A percentile compares a stretch with the other conserved stretches of the same genome.
These are phyloP conservation scores for Leucoma salicis DNA, from an alignment of 2,888 invertebrate species.

Conservation along the genomic window DNA sequence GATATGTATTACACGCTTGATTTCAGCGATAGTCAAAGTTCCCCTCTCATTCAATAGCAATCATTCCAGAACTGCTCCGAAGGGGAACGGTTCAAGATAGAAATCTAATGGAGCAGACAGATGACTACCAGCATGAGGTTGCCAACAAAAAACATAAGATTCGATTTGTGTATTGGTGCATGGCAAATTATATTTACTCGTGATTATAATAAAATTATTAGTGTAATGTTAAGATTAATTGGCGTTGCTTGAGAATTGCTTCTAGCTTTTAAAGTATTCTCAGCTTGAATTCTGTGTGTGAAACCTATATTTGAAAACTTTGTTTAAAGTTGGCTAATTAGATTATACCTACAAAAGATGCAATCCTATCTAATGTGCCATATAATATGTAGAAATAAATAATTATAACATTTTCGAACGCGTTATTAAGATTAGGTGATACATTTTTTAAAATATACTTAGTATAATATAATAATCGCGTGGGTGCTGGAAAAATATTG, in stretches of 20 bases:
- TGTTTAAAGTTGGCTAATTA: not conserved
- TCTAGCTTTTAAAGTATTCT: not conserved
- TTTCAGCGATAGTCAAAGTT: constrained; percentile 89
- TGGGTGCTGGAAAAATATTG: constrained; percentile 38
- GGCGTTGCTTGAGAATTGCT: not conserved
- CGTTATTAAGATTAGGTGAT: constrained; percentile 23
- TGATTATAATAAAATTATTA: not conserved
- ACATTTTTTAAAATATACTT: too few relatives aligned
- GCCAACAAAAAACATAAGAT: not conserved
- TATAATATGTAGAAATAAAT: constrained; percentile 29
- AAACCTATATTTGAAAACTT: not conserved
- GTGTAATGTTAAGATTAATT: not conserved
- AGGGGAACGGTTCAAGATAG: constrained; percentile 75
- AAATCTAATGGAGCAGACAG: constrained; percentile 46
- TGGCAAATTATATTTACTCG: not conserved
- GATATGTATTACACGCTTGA: constrained; percentile 91
- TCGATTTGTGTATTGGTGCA: too few relatives aligned
- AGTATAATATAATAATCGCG: too few relatives aligned
- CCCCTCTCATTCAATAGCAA: constrained; percentile 88
- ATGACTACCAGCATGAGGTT: too few relatives aligned
- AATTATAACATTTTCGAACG: constrained; percentile 35
- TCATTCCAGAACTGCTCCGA: constrained; percentile 74
- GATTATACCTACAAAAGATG: constrained; percentile 10
- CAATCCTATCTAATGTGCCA: constrained; percentile 31
- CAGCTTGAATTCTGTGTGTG: not conserved